Evolutionary conservation across 2,888 invertebrate genomes (phyloP).

Genomic region (Rhyacophila evoluta): DNA sequence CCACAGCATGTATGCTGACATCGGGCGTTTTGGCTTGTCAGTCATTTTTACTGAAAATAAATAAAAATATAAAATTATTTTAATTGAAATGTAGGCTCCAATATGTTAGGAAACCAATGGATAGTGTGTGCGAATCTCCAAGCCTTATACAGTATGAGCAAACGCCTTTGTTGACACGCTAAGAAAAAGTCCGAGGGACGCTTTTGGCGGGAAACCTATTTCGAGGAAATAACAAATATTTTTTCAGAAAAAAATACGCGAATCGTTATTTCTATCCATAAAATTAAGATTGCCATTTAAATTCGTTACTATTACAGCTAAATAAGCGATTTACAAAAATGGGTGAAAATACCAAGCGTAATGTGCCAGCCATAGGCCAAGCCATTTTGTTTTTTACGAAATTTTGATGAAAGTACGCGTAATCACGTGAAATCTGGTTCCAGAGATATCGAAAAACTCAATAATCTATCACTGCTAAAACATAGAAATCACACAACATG

Average conservation of each 20-base stretch:
- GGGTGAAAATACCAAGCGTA: conserved; percentile 47
- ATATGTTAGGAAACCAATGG: neutral
- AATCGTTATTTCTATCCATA: conserved; percentile 35
- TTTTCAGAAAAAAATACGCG: conserved; percentile 45
- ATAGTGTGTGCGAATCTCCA: neutral
- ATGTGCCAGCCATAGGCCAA: conserved; percentile 60
- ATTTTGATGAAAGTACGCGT: conserved; percentile 62
- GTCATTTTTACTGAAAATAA: conserved; percentile 69
- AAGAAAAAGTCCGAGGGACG: conserved; percentile 57
- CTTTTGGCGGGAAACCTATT: conserved; percentile 69
- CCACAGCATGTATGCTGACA: conserved; percentile 96
- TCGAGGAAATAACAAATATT: conserved; percentile 57
- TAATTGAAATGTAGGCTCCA: neutral
- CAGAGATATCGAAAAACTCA: conserved; percentile 65
- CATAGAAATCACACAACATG: conserved; percentile 65
- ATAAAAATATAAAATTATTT: neutral
- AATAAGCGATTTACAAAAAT: conserved; percentile 56
- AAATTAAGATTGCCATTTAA: conserved; percentile 31
- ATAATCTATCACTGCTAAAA: conserved; percentile 67
- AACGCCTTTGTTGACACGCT: conserved; percentile 47
- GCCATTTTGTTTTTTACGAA: conserved; percentile 73
- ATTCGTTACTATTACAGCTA: conserved; percentile 49
- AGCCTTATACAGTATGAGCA: conserved; percentile 32
- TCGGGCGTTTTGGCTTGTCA: conserved; percentile 94
- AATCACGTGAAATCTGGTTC: conserved; percentile 59